These are phyloP conservation scores for Eulacestoma nigropectus DNA, from an alignment of 2,113 vertebrate genomes.

Conservation along the genomic window DNA sequence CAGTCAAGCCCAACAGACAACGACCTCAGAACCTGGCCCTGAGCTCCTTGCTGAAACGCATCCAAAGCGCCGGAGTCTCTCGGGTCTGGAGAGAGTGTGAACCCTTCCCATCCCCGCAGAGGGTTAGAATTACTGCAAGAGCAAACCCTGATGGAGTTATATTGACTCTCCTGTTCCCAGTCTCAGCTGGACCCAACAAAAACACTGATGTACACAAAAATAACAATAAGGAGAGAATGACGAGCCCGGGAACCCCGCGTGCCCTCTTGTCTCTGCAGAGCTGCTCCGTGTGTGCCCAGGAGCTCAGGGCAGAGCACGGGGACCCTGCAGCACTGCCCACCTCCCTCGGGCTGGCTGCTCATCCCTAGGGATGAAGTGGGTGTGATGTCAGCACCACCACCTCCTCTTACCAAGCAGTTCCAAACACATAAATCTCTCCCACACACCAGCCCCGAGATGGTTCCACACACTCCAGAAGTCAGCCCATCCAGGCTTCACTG, in stretches of 20 bases:
- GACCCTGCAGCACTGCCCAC: not conserved
- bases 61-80: not conserved
- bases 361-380: not conserved
- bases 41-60: not conserved
- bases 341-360: not conserved
- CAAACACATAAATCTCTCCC: not conserved
- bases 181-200: not conserved
- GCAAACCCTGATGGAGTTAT: not conserved
- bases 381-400: not conserved
- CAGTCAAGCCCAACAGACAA: conserved; percentile 4
- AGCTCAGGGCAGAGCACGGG: not conserved
- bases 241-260: not conserved
- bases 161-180: not conserved
- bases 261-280: not conserved
- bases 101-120: not conserved
- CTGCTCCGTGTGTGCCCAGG: not conserved
- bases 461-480: not conserved
- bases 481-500: not conserved
- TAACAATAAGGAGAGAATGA: not conserved
- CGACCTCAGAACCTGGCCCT: not conserved
- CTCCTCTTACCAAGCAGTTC: not conserved
- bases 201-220: not conserved
- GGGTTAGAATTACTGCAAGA: not conserved
- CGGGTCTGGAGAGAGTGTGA: not conserved
- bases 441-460: not conserved